These are phyloP conservation scores for Psix sp. DNA, from an alignment of 1,140 invertebrate genomes.

Conservation along the genomic window DNA sequence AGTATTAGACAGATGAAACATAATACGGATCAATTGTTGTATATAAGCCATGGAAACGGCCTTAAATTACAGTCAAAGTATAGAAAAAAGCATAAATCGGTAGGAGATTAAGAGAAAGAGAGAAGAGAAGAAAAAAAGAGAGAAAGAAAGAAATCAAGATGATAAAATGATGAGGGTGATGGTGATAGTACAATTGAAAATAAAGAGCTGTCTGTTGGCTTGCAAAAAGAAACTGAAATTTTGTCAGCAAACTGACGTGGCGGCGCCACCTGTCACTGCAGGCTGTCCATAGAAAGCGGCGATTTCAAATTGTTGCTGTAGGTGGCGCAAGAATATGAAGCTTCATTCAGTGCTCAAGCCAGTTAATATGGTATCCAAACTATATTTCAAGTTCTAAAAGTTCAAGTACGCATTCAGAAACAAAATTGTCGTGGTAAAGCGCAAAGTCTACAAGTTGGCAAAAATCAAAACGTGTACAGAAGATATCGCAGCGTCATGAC, in stretches of 20 bases:
- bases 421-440: slow-evolving; percentile 35
- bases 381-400: slow-evolving; percentile 24
- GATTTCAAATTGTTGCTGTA: slow-evolving; percentile 35
- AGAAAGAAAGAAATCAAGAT: neutral
- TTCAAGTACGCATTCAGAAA: slow-evolving; percentile 24
- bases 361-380: slow-evolving; percentile 21
- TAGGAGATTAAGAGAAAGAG: too few species aligned
- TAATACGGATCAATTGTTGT: neutral
- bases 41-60: too few species aligned
- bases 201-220: neutral
- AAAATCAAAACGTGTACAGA: too few species aligned
- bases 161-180: too few species aligned
- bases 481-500: too few species aligned
- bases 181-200: too few species aligned
- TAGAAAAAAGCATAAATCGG: too few species aligned
- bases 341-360: slow-evolving; percentile 46
- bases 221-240: slow-evolving; percentile 35
- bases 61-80: too few species aligned
- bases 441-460: slow-evolving; percentile 24
- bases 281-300: slow-evolving; percentile 19
- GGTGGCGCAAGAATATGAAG: slow-evolving; percentile 33
- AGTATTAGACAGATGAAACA: slow-evolving; percentile 17
- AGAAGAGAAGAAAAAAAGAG: too few species aligned
- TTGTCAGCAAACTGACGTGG: slow-evolving; percentile 26
- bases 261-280: slow-evolving; percentile 43